Percentiles rank a stretch among this genome's conserved stretches.
phyloP scores from a whole-genome alignment of 2,113 vertebrate species.

The Hydropotes inermis region DNA sequence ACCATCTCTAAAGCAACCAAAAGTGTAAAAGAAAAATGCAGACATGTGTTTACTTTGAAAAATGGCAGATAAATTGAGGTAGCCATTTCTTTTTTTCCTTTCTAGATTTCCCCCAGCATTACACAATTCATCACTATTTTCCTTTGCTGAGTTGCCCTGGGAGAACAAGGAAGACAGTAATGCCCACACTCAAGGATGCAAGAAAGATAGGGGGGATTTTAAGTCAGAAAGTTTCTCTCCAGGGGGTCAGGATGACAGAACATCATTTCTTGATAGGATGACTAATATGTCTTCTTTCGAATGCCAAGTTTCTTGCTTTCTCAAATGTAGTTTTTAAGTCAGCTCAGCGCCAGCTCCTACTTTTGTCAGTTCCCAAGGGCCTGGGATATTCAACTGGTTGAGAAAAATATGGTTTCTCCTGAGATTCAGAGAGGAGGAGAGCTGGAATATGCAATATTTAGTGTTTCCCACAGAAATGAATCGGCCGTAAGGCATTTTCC shows the following conservation, averaged over 20 bases:
- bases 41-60: slow-evolving; percentile 3
- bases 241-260: neutral
- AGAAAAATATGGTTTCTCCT: neutral
- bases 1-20: neutral
- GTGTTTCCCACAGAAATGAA: neutral
- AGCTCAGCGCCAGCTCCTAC: neutral
- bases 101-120: neutral
- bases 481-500: neutral
- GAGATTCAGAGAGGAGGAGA: neutral
- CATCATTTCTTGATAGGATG: slow-evolving; percentile 20
- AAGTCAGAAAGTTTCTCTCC: neutral
- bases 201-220: neutral
- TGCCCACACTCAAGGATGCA: neutral
- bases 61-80: neutral
- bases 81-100: neutral
- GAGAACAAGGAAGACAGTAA: neutral
- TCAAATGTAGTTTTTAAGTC: neutral
- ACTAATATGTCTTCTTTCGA: neutral
- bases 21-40: slow-evolving; percentile 46
- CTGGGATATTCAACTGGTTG: neutral
- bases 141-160: neutral
- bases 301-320: neutral
- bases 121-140: neutral
- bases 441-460: neutral
- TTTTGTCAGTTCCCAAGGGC: neutral